A percentile compares a stretch with the other conserved stretches of the same genome.
These are phyloP conservation scores for Apis dorsata DNA, from an alignment of 1,140 invertebrate species.

Conservation along the genomic window DNA sequence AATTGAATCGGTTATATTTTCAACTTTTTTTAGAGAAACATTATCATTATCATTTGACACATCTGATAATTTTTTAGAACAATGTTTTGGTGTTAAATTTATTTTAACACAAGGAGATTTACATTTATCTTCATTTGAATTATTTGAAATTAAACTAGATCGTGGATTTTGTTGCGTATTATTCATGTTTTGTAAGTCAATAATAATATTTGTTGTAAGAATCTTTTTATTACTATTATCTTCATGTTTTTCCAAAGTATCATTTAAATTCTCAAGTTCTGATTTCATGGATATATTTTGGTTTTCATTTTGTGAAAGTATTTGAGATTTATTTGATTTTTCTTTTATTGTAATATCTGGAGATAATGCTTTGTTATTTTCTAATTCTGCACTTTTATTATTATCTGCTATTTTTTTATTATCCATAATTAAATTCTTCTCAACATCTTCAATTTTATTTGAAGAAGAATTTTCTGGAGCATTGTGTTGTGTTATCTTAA, in stretches of 20 bases:
- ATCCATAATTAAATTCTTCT: background rate
- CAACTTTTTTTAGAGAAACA: background rate
- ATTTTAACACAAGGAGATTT: conserved; percentile 4
- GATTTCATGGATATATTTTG: conserved; percentile 30
- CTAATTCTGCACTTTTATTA: background rate
- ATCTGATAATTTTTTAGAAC: conserved; percentile 33
- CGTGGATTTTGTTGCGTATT: conserved; percentile 2
- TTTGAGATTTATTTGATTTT: background rate
- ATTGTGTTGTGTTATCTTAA: conserved; percentile 21
- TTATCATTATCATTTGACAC: background rate
- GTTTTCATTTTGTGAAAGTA: background rate
- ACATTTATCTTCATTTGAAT: conserved; percentile 28
- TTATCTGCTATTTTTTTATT: background rate
- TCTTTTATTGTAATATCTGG: background rate
- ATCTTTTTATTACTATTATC: conserved; percentile 62
- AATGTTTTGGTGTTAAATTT: background rate
- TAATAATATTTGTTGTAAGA: conserved; percentile 43
- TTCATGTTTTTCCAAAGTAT: conserved; percentile 21
- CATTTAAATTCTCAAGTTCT: conserved; percentile 30
- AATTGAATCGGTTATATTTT: background rate
- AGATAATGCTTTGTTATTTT: background rate
- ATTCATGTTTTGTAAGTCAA: background rate
- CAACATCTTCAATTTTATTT: background rate
- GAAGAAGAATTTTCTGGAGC: background rate
- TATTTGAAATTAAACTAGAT: background rate